Evolutionary conservation across 2,888 invertebrate species (phyloP), one percentile per base, ranked within the genome.

Genomic region (Plemyria rubiginata): DNA sequence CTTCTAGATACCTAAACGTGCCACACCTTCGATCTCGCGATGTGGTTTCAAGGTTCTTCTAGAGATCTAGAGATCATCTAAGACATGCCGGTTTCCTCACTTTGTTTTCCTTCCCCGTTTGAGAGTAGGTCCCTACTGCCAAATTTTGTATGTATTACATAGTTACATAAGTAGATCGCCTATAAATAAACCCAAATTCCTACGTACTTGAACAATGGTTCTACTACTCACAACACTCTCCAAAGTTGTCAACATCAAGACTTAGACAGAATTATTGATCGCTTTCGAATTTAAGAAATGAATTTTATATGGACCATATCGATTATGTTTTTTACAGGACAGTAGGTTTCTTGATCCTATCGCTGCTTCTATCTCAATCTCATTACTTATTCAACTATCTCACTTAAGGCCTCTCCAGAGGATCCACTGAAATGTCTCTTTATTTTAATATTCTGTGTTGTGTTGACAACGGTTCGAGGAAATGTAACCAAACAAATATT

Each of bases 351-450:
- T 50, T 54, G 4, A 54, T 50, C 57, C 48, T 57, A 54, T 53
- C 36, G 46, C 53, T 49, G 49, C 54, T 54, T 54, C 40, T 58
- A 59, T 40, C 51, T 59, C 40, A 63, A 59, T 51, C 32, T 38
- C 50, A 59, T 63, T 46, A 58, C 28, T 58, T 62, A 62, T 62
- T 54, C 62, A 58, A 50, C 29, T 51, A 48, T 50, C 58, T 50
- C 46, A 51, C 58, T 62, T 40, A 54, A 32, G 51, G 32, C 28
- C 54, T 43, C 40, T 54, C 38, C 28, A 28, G 50, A 54, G 16
- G 32, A 29, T 48, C 8, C 28, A 45, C 45, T 53, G 43, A 60
- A 54, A 32, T 46, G 38, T 13, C 22, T 22, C 41, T 50, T 22
- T 3, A 22, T 22, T 22, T 54, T 13, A 49, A 36, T 60, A 60